Conservation (phyloP, 2,797 vertebrate species). For the Gymnopithys bicolor region DNA sequence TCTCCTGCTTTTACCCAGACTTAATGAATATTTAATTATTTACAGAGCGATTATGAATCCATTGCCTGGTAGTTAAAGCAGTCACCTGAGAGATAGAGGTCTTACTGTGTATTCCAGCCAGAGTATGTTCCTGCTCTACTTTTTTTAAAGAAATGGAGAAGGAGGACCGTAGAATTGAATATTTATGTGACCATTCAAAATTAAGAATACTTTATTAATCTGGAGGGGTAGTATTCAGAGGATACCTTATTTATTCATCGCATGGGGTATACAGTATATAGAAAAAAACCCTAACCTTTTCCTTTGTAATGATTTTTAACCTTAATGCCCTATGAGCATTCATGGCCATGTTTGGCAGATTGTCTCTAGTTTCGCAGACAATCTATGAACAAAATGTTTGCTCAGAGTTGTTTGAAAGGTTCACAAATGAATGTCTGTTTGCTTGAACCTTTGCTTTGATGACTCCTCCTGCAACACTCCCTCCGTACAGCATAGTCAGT, state of each 20-base stretch:
- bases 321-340: not conserved
- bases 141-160: not conserved
- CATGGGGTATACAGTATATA: not conserved
- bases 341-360: not conserved
- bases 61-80: not conserved
- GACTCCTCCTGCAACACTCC: not conserved
- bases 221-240: not conserved
- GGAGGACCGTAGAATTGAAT: not conserved
- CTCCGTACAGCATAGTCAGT: not conserved
- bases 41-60: slow-evolving; percentile 11
- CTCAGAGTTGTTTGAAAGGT: not conserved
- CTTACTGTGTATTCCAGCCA: not conserved
- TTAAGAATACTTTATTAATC: not conserved
- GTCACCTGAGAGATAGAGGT: not conserved
- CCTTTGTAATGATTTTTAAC: not conserved
- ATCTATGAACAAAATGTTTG: not conserved
- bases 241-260: not conserved
- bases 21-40: slow-evolving; percentile 47
- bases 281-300: not conserved
- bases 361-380: not conserved
- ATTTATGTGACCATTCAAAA: not conserved
- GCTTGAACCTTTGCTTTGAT: not conserved
- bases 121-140: not conserved
- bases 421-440: not conserved
- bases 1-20: not conserved